phyloP scores from a whole-genome alignment of 2,113 vertebrate genomes.

The Laticauda colubrina region DNA sequence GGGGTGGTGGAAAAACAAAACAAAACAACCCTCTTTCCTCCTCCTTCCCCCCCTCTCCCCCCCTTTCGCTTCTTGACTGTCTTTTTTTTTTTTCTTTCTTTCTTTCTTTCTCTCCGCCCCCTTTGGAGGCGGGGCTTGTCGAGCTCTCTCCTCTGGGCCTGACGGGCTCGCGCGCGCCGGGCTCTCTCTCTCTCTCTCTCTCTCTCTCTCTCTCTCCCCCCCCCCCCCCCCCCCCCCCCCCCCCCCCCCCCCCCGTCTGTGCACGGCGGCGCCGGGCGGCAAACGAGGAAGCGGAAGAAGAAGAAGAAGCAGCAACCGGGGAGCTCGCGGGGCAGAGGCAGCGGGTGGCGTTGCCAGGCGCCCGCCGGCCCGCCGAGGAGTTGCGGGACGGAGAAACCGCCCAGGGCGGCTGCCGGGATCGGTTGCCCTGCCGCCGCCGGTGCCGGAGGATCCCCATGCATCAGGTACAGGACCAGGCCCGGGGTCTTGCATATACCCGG shows the following conservation, averaged over 20 bases:
- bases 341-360: neutral
- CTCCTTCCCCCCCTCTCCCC: neutral
- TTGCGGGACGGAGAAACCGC: neutral
- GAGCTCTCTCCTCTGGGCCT: neutral
- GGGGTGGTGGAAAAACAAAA: no score
- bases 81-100: neutral
- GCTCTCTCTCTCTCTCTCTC: neutral
- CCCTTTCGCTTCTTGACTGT: neutral
- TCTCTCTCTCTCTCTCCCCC: no score
- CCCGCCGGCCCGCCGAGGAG: neutral
- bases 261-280: neutral
- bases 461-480: constrained; percentile 23
- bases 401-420: neutral
- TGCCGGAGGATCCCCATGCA: neutral
- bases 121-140: neutral
- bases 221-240: no score
- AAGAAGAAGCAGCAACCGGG: no score
- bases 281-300: neutral
- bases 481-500: neutral
- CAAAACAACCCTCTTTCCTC: neutral
- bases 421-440: neutral
- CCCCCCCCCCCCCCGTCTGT: no score
- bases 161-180: neutral
- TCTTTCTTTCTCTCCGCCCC: neutral
- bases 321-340: neutral